Conservation (phyloP, 2,888 invertebrate genomes). For the Chesias legatella region DNA sequence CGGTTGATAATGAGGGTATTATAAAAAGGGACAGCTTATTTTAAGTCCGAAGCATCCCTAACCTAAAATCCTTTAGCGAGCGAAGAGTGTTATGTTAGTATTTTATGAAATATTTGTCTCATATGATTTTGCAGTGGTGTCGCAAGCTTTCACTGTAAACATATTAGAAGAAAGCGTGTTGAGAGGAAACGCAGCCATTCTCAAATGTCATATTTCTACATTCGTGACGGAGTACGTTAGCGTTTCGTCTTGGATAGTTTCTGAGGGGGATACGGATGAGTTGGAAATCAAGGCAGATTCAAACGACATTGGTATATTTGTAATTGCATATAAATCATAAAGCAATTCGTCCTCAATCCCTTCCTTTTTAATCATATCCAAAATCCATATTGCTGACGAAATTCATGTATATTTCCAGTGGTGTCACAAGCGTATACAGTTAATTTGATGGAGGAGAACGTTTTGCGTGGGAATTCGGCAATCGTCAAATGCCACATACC, state of each 20-base stretch:
- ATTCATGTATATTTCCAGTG: constrained; percentile 82
- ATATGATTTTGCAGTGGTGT: constrained; percentile 85
- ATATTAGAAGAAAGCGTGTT: constrained; percentile 95
- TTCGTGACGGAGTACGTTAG: constrained; percentile 95
- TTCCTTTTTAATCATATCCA: constrained; percentile 15
- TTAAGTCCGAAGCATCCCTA: constrained; percentile 27
- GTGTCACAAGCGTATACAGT: constrained; percentile 93
- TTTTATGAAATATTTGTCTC: constrained; percentile 11
- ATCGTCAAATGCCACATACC: constrained; percentile 96
- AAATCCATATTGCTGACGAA: neutral
- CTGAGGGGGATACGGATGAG: constrained; percentile 79
- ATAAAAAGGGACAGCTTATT: constrained; percentile 16
- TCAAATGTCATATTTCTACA: constrained; percentile 96
- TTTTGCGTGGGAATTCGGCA: constrained; percentile 93
- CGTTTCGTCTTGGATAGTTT: constrained; percentile 92
- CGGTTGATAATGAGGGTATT: constrained; percentile 55
- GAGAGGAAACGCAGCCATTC: constrained; percentile 92
- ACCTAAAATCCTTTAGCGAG: constrained; percentile 10
- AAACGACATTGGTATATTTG: constrained; percentile 60
- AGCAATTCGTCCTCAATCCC: constrained; percentile 24
- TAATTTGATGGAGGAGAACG: constrained; percentile 96
- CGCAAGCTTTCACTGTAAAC: constrained; percentile 93
- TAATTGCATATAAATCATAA: constrained; percentile 9
- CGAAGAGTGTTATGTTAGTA: constrained; percentile 1
- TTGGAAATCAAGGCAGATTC: constrained; percentile 73